Base-by-base conservation (phyloP, 2,797 vertebrate species). In the Anabas testudineus region DNA sequence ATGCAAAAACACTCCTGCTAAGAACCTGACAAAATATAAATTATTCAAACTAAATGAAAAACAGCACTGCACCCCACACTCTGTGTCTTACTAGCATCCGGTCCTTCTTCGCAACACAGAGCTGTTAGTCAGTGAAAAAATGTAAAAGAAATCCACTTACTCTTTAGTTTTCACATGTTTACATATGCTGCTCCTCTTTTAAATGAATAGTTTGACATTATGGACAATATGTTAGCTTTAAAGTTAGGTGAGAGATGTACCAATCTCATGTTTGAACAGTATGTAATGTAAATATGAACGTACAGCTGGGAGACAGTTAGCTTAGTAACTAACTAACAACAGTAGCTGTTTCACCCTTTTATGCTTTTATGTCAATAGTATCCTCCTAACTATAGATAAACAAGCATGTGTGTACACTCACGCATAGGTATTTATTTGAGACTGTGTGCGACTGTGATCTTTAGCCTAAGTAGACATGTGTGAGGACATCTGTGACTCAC, bases 51-150 rank as follows among this genome's bases (percentile, higher is more conserved):
- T n/a, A n/a, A 36, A 47, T 49, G 70, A 54, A 9, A 52, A 59
- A 56, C 70, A 80, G 21, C 88, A 92, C 87, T 76, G 74, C 91
- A 92, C 64, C 19, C 71, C 89, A 90, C 90, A 87, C 87, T 55
- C 59, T 47, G 78, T 83, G 37, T 88, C 93, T 95, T 95, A 95
- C 94, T 79, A 93, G 91, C 62, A 91, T 80, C 78, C 94, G 90
- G 90, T 95, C 89, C 91, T 95, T 94, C 91, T 93, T 94, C 43
- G 36, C 43, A 71, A 94, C 94, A 91, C 39, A 95, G 28, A 92
- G 55, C 93, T 95, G 90, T 78, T 61, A 71, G 67, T 65, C 73
- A 37, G 39, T 64, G 37, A 70, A 67, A 54, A 48, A 64, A 58
- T 22, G 19, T 70, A 54, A 46, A 51, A 70, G n/a, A 39, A 22